phyloP scores from a whole-genome alignment of 1,140 invertebrate genomes.

The Philotrypesis tridentata region DNA sequence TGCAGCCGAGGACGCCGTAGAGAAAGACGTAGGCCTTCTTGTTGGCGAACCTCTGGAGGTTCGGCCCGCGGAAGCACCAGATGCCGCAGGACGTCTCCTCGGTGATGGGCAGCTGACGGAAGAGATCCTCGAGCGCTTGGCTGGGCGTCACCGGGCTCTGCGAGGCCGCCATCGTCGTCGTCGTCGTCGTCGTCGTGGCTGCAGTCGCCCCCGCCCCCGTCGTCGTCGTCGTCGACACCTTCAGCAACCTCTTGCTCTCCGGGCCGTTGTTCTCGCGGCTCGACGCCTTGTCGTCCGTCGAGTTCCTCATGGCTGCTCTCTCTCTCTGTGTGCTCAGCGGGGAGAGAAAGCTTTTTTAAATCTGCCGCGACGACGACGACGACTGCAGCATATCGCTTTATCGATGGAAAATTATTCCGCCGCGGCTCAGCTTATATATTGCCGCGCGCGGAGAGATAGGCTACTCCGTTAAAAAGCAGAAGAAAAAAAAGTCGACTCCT shows the following conservation, averaged over 20 bases:
- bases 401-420: too few relatives aligned
- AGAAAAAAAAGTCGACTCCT: too few relatives aligned
- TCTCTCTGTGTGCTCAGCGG: too few relatives aligned
- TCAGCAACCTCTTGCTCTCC: conserved; percentile 63
- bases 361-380: too few relatives aligned
- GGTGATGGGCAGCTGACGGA: conserved; percentile 73
- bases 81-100: conserved; percentile 80
- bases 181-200: too few relatives aligned
- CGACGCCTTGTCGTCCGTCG: conserved; percentile 59
- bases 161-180: conserved; percentile 35
- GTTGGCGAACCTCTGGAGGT: conserved; percentile 81
- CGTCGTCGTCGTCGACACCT: conserved; percentile 61
- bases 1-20: conserved; percentile 82
- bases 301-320: conserved; percentile 54
- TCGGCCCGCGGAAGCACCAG: conserved; percentile 75
- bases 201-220: too few relatives aligned
- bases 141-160: conserved; percentile 51
- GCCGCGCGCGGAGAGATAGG: too few relatives aligned
- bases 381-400: too few relatives aligned
- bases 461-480: too few relatives aligned
- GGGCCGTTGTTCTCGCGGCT: conserved; percentile 65
- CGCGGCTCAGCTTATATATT: too few relatives aligned
- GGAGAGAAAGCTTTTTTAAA: too few relatives aligned
- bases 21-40: conserved; percentile 84
- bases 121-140: conserved; percentile 73